Conservation (phyloP, 1,140 invertebrate genomes). For the Vollenhovia emeryi region DNA sequence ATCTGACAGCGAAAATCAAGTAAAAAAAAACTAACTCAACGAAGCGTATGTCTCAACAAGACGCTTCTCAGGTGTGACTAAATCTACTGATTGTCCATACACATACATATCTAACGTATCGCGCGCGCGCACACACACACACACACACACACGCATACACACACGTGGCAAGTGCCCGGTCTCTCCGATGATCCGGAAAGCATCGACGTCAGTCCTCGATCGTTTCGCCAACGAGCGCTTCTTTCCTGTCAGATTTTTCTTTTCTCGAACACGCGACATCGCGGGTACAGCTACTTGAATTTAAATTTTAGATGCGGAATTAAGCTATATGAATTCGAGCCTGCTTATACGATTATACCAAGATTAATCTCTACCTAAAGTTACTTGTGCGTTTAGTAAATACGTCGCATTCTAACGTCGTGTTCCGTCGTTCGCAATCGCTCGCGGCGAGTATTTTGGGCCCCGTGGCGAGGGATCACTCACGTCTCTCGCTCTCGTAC, state of each 20-base stretch:
- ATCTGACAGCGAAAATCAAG: neutral
- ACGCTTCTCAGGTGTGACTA: neutral
- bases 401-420: constrained; percentile 91
- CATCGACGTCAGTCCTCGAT: neutral
- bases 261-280: neutral
- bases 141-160: neutral
- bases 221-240: neutral
- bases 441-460: neutral
- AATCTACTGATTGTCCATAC: neutral
- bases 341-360: constrained; percentile 97
- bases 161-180: neutral
- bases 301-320: constrained; percentile 9
- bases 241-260: neutral
- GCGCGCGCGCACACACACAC: too few relatives aligned
- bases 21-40: neutral
- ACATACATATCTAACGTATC: neutral
- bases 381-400: constrained; percentile 95
- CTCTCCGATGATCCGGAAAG: neutral
- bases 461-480: neutral
- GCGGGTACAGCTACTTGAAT: neutral
- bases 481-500: neutral
- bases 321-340: neutral
- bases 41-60: neutral
- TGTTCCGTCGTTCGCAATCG: constrained; percentile 83
- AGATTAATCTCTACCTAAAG: constrained; percentile 99